Percentiles rank a stretch among this genome's conserved stretches.
phyloP scores from a whole-genome alignment of 2,888 invertebrate genomes.

The Heliconius erato region DNA sequence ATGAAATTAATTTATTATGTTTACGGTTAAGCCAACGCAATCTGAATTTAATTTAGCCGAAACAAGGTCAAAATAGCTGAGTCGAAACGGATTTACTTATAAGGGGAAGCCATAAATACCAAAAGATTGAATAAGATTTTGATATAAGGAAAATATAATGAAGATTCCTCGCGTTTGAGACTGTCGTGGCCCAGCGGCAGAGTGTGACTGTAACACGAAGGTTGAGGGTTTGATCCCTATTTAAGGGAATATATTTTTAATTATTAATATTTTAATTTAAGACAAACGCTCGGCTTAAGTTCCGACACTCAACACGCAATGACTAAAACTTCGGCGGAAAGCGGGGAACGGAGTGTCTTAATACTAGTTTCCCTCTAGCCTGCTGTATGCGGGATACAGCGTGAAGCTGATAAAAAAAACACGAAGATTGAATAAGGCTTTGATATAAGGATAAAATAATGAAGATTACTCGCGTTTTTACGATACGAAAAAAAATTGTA shows the following conservation, averaged over 20 bases:
- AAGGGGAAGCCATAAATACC: slow-evolving; percentile 17
- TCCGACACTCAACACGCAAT: too few relatives aligned
- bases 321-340: too few relatives aligned
- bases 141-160: slow-evolving; percentile 30
- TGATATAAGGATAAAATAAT: slow-evolving; percentile 23
- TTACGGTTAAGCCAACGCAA: background rate
- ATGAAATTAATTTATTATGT: background rate
- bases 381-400: too few relatives aligned
- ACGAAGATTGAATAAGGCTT: slow-evolving; percentile 16
- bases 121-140: slow-evolving; percentile 24
- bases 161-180: slow-evolving; percentile 2
- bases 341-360: too few relatives aligned
- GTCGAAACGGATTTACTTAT: slow-evolving; percentile 6
- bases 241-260: too few relatives aligned
- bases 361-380: too few relatives aligned
- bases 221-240: too few relatives aligned
- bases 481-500: slow-evolving; percentile 20
- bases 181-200: too few relatives aligned
- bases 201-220: too few relatives aligned
- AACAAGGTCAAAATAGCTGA: slow-evolving; percentile 5
- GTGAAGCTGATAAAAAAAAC: too few relatives aligned
- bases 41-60: background rate
- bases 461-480: slow-evolving; percentile 19
- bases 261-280: too few relatives aligned
- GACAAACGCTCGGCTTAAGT: too few relatives aligned